A percentile compares a stretch with the other conserved stretches of the same genome.
These are phyloP conservation scores for Chiloscyllium punctatum DNA, from an alignment of 2,797 vertebrate genomes.

Conservation along the genomic window DNA sequence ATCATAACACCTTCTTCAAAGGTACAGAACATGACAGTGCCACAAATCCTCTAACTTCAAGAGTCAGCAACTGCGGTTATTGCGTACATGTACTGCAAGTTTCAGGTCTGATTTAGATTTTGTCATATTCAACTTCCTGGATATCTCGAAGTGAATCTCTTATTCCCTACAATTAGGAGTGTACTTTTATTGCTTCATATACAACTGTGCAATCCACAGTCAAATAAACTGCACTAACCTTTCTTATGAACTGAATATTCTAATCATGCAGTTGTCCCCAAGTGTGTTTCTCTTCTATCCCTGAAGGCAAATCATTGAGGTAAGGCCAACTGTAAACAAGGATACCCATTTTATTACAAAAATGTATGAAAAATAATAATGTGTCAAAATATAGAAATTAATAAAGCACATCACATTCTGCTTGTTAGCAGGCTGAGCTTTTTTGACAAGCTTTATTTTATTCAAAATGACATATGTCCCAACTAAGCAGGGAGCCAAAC, in stretches of 20 bases:
- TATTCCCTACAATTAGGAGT: not conserved
- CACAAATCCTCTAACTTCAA: not conserved
- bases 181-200: not conserved
- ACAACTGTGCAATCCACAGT: not conserved
- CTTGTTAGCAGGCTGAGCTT: not conserved
- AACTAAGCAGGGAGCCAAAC: not conserved
- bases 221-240: not conserved
- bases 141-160: not conserved
- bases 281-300: not conserved
- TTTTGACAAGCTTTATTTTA: not conserved
- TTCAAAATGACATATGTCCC: not conserved
- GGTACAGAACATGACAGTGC: not conserved
- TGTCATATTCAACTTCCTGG: not conserved
- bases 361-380: not conserved
- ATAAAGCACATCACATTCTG: not conserved
- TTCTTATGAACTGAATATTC: not conserved
- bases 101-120: not conserved
- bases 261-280: not conserved
- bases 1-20: not conserved
- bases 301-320: not conserved
- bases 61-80: not conserved
- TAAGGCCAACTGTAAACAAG: not conserved
- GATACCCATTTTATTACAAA: not conserved
- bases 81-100: not conserved
- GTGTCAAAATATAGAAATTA: not conserved